These are phyloP conservation scores for Rhopalosiphum maidis DNA, from an alignment of 1,140 invertebrate genomes.

Conservation along the genomic window DNA sequence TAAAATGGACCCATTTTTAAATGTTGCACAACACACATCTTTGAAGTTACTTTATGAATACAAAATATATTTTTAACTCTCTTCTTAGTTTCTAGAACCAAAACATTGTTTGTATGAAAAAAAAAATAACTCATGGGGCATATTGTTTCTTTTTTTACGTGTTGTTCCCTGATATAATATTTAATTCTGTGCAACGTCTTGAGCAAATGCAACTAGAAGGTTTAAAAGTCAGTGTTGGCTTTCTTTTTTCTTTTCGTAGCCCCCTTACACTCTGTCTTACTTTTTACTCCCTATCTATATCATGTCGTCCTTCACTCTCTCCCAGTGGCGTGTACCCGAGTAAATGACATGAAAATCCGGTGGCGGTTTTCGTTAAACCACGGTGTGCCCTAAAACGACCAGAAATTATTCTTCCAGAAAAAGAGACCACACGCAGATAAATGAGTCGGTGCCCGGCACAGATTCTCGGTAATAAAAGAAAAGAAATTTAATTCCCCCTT, in stretches of 20 bases:
- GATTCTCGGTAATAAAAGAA: constrained; percentile 36
- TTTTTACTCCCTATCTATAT: not conserved
- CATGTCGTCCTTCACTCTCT: not conserved
- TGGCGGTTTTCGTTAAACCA: constrained; percentile 28
- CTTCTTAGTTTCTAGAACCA: not conserved
- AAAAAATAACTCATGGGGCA: not conserved
- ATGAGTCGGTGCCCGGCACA: constrained; percentile 44
- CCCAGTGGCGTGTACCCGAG: constrained; percentile 6
- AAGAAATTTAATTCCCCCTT: constrained; percentile 42
- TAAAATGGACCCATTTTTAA: not conserved
- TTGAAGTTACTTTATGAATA: not conserved
- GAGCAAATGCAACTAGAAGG: constrained; percentile 12
- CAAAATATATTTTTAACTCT: not conserved
- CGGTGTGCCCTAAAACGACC: constrained; percentile 14
- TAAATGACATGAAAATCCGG: constrained; percentile 54
- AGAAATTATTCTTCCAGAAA: constrained; percentile 56
- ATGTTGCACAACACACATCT: not conserved
- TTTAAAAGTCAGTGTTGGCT: constrained; percentile 41
- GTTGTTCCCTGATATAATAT: not conserved
- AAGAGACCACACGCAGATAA: constrained; percentile 45
- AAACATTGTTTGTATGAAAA: not conserved
- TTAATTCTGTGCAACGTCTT: constrained; percentile 34
- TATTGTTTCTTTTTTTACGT: constrained; percentile 15
- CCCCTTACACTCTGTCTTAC: not conserved
- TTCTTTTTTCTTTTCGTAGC: not conserved